Evolutionary conservation across 1,140 invertebrate species (phyloP).

Genomic region (Vanessa tameamea): DNA sequence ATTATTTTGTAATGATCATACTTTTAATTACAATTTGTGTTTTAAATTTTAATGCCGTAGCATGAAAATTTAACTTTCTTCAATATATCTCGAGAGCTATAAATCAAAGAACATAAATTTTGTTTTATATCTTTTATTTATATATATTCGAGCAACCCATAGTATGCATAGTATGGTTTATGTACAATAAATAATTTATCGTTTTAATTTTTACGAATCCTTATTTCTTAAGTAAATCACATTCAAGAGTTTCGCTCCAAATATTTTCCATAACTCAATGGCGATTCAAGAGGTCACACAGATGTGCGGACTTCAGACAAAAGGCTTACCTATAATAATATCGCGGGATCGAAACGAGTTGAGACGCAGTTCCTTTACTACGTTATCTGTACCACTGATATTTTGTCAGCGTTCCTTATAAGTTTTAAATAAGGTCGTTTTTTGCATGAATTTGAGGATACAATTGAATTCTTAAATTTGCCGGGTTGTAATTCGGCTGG

Average conservation of each 20-base stretch:
- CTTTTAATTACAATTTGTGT: slow-evolving; percentile 19
- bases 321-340: slow-evolving; percentile 60
- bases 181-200: neutral
- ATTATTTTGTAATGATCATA: slow-evolving; percentile 19
- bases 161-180: too few relatives aligned
- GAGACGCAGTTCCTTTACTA: slow-evolving; percentile 63
- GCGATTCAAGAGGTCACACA: slow-evolving; percentile 72
- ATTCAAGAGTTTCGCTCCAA: slow-evolving; percentile 37
- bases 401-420: slow-evolving; percentile 28
- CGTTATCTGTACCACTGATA: slow-evolving; percentile 29
- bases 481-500: slow-evolving; percentile 46
- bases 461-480: slow-evolving; percentile 32
- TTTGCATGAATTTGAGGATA: slow-evolving; percentile 11
- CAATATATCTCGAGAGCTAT: neutral
- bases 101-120: neutral
- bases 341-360: slow-evolving; percentile 59
- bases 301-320: slow-evolving; percentile 68
- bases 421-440: slow-evolving; percentile 36
- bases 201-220: neutral
- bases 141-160: neutral
- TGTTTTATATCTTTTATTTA: neutral
- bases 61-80: neutral
- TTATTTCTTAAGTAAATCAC: slow-evolving; percentile 20
- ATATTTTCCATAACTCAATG: slow-evolving; percentile 54
- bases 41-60: neutral